phyloP scores from a whole-genome alignment of 2,113 vertebrate genomes.

The Brachionichthys hirsutus region DNA sequence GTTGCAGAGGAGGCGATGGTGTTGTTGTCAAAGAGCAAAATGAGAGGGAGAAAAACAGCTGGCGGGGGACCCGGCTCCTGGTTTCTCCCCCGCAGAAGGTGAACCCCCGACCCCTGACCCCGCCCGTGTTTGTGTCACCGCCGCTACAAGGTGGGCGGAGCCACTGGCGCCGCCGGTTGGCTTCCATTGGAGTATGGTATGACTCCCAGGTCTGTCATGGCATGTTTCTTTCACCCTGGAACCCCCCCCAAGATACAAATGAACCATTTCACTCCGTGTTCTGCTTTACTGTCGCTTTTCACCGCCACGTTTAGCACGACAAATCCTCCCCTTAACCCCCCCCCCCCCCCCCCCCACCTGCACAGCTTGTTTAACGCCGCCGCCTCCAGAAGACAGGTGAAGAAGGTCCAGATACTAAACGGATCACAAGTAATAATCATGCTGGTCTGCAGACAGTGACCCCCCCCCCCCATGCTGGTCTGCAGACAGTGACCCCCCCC shows the following conservation, averaged over 20 bases:
- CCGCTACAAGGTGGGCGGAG: slow-evolving; percentile 67
- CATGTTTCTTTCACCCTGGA: slow-evolving; percentile 27
- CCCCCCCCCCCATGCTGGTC: slow-evolving; percentile 21
- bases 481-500: background rate
- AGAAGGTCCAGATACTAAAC: slow-evolving; percentile 59
- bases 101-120: slow-evolving; percentile 32
- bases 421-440: slow-evolving; percentile 73
- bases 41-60: slow-evolving; percentile 44
- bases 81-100: slow-evolving; percentile 41
- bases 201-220: slow-evolving; percentile 66
- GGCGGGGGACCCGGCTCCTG: slow-evolving; percentile 33
- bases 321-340: slow-evolving; percentile 10
- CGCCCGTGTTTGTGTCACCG: slow-evolving; percentile 40
- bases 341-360: slow-evolving; percentile 35
- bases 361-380: no score
- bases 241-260: slow-evolving; percentile 35
- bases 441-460: slow-evolving; percentile 68
- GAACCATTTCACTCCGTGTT: slow-evolving; percentile 44
- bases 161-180: slow-evolving; percentile 49
- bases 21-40: slow-evolving; percentile 34
- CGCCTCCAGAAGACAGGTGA: no score
- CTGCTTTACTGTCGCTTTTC: slow-evolving; percentile 46
- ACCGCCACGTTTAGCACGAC: slow-evolving; percentile 48
- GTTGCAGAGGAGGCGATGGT: slow-evolving; percentile 6
- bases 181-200: slow-evolving; percentile 58